phyloP scores from a whole-genome alignment of 2,888 invertebrate genomes.

The Drosophila putrida region DNA sequence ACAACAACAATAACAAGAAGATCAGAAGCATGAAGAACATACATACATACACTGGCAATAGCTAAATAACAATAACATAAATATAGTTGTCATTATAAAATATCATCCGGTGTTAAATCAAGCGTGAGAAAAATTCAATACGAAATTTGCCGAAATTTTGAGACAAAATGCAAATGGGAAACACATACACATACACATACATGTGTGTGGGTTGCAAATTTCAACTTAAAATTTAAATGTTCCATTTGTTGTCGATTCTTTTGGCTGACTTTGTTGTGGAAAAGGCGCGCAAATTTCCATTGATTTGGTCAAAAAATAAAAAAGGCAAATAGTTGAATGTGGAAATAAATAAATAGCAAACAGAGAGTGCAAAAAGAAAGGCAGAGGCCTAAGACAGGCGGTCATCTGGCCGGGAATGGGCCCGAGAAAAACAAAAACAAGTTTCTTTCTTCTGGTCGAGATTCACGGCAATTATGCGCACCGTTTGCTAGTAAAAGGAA shows the following conservation, averaged over 20 bases:
- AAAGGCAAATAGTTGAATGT: constrained; percentile 50
- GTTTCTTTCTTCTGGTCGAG: constrained; percentile 66
- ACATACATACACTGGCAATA: constrained; percentile 29
- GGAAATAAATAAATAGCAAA: constrained; percentile 49
- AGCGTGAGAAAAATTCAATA: constrained; percentile 73
- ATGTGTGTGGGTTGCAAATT: constrained; percentile 4
- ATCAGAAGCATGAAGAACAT: constrained; percentile 50
- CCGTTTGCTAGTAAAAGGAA: constrained; percentile 77
- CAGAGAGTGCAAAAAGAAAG: constrained; percentile 31
- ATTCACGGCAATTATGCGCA: constrained; percentile 76
- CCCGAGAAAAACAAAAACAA: constrained; percentile 45
- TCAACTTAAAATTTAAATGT: constrained; percentile 1
- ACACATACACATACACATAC: constrained; percentile 3
- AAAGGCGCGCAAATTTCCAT: constrained; percentile 23
- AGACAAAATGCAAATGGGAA: constrained; percentile 35
- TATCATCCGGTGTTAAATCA: constrained; percentile 78
- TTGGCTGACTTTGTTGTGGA: neutral
- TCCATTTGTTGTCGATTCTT: neutral
- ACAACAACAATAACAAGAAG: constrained; percentile 17
- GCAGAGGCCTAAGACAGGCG: constrained; percentile 34
- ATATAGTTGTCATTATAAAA: constrained; percentile 78
- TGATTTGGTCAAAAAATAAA: constrained; percentile 15
- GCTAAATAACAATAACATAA: constrained; percentile 53
- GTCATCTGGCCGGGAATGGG: constrained; percentile 45
- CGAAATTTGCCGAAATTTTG: constrained; percentile 37